phyloP scores from a whole-genome alignment of 2,888 invertebrate species.

The Rhopalosiphum nymphaeae region DNA sequence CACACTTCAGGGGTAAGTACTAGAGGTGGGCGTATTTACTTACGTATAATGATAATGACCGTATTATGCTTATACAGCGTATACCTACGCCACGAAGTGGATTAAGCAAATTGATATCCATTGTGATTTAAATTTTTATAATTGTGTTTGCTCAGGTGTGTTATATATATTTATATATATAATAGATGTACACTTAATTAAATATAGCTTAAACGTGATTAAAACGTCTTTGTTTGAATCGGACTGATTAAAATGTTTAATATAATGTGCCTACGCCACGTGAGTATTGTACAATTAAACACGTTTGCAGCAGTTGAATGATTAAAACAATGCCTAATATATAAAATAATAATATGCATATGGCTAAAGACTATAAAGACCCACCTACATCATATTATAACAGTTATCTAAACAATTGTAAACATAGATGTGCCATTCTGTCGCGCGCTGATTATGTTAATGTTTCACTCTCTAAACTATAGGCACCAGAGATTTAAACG shows the following conservation, averaged over 20 bases:
- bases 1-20: not conserved
- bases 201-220: not conserved
- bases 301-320: not conserved
- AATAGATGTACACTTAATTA: not conserved
- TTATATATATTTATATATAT: not conserved
- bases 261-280: not conserved
- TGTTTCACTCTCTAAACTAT: constrained; percentile 50
- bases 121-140: constrained; percentile 2
- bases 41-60: not conserved
- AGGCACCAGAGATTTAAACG: not conserved
- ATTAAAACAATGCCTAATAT: not conserved
- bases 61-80: not conserved
- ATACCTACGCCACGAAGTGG: not conserved
- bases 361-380: not conserved
- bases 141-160: not conserved
- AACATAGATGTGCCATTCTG: not conserved
- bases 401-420: not conserved
- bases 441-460: constrained; percentile 39
- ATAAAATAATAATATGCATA: not conserved
- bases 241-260: not conserved
- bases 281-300: not conserved
- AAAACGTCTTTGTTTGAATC: not conserved
- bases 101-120: not conserved
- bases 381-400: not conserved
- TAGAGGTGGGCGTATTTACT: not conserved